Conservation (phyloP, 1,140 invertebrate species). For the Proales similis region DNA sequence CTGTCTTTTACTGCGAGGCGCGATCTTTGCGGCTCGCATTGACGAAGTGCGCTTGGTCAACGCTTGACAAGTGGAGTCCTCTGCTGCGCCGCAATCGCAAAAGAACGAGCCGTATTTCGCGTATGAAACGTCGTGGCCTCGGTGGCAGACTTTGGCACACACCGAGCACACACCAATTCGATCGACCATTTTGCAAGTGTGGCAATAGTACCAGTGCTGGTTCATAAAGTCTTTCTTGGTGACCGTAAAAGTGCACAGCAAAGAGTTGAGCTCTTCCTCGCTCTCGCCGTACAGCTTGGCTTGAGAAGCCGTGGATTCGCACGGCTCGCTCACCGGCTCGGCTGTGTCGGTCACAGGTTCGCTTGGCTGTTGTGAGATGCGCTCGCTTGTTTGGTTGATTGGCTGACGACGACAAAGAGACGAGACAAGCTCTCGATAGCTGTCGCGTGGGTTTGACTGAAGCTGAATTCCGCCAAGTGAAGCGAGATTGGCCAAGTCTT, state of each 20-base stretch:
- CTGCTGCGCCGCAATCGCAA: constrained; percentile 94
- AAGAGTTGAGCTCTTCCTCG: constrained; percentile 80
- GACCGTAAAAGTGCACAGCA: constrained; percentile 89
- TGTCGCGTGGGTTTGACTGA: not conserved
- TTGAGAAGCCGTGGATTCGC: no score
- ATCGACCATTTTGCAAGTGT: constrained; percentile 95
- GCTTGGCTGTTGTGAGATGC: no score
- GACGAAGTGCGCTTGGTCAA: constrained; percentile 45
- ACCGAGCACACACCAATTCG: constrained; percentile 93
- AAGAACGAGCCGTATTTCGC: constrained; percentile 98
- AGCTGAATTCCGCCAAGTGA: not conserved
- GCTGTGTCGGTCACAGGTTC: no score
- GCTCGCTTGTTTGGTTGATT: no score
- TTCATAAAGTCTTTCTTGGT: constrained; percentile 98
- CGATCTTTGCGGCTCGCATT: constrained; percentile 40
- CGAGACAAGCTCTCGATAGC: constrained; percentile 22
- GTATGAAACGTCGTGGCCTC: constrained; percentile 91
- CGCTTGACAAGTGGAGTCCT: constrained; percentile 68
- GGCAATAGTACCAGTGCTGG: constrained; percentile 81
- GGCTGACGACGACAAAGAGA: no score
- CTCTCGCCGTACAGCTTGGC: not conserved
- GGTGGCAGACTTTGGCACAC: constrained; percentile 90
- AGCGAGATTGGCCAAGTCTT: no score
- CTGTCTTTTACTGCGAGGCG: constrained; percentile 47
- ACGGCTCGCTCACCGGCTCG: no score